Conservation (phyloP, 2,888 invertebrate species). For the Hirtodrosophila cameraria region DNA sequence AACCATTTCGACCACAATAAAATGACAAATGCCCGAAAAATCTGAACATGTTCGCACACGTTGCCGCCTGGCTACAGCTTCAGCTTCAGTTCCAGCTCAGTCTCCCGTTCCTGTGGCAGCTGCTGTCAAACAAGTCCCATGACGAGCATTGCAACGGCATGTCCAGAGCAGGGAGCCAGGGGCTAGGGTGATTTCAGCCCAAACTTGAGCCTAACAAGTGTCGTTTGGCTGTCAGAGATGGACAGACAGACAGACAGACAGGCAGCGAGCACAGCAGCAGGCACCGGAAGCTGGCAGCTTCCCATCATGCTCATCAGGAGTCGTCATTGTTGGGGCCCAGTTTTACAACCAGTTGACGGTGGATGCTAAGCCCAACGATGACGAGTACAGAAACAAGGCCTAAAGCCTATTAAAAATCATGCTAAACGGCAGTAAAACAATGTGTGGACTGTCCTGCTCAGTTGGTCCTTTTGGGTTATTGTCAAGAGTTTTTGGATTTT, state of each 20-base stretch:
- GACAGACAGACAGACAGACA: constrained; percentile 28
- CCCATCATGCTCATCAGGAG: constrained; percentile 69
- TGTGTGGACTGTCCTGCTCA: constrained; percentile 46
- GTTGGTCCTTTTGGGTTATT: background rate
- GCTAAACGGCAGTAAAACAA: constrained; percentile 77
- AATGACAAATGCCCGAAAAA: constrained; percentile 78
- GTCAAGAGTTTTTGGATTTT: background rate
- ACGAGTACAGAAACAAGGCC: constrained; percentile 47
- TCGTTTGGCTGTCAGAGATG: constrained; percentile 67
- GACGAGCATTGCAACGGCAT: constrained; percentile 69
- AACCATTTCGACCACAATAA: constrained; percentile 73
- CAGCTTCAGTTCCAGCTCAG: constrained; percentile 1
- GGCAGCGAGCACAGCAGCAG: constrained; percentile 1
- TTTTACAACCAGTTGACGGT: constrained; percentile 53
- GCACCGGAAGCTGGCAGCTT: constrained; percentile 32
- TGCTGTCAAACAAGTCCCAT: constrained; percentile 77
- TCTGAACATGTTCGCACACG: constrained; percentile 70
- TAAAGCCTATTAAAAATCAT: constrained; percentile 78
- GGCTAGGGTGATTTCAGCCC: constrained; percentile 5
- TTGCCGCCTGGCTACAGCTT: constrained; percentile 25
- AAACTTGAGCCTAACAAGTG: constrained; percentile 76
- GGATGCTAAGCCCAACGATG: constrained; percentile 46
- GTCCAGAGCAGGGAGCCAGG: constrained; percentile 23
- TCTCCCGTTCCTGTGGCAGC: constrained; percentile 44
- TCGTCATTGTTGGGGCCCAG: constrained; percentile 29